Evolutionary conservation across 92 coral and sea anemone genomes (phyloP).

Genomic region (Actinostola sp.): DNA sequence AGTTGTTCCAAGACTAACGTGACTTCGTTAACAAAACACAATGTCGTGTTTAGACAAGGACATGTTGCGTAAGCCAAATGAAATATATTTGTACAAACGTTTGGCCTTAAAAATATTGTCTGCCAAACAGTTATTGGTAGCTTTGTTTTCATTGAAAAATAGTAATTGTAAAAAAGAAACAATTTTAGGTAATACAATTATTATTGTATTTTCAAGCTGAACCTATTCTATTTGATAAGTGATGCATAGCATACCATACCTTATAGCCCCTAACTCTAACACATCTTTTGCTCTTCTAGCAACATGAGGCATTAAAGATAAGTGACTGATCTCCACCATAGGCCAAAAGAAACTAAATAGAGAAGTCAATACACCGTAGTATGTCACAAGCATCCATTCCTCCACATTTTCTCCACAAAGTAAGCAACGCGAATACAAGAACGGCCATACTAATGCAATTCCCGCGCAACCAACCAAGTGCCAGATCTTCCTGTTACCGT

Average conservation of each 20-base stretch:
- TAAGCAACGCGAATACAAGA: slow-evolving; percentile 77
- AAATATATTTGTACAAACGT: too few species aligned
- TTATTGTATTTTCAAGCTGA: background rate
- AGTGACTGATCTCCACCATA: slow-evolving; percentile 90
- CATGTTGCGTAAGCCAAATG: too few species aligned
- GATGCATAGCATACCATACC: slow-evolving; percentile 41
- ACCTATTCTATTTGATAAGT: background rate
- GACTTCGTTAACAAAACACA: too few species aligned
- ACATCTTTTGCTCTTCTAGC: slow-evolving; percentile 79
- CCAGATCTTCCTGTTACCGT: slow-evolving; percentile 86
- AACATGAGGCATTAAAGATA: slow-evolving; percentile 81
- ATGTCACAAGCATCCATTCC: slow-evolving; percentile 65
- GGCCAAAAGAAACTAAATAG: slow-evolving; percentile 86
- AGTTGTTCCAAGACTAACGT: too few species aligned
- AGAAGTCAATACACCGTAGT: slow-evolving; percentile 63
- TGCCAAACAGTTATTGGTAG: too few species aligned
- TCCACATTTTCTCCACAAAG: slow-evolving; percentile 60
- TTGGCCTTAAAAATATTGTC: too few species aligned
- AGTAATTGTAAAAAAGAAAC: too few species aligned
- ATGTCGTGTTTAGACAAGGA: too few species aligned
- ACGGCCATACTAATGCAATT: slow-evolving; percentile 84
- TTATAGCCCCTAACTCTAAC: slow-evolving; percentile 77
- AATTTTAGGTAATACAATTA: too few species aligned
- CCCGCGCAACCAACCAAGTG: slow-evolving; percentile 80
- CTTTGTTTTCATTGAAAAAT: too few species aligned